Base-by-base conservation (phyloP, 2,113 vertebrate genomes). In the Galeopterus variegatus region DNA sequence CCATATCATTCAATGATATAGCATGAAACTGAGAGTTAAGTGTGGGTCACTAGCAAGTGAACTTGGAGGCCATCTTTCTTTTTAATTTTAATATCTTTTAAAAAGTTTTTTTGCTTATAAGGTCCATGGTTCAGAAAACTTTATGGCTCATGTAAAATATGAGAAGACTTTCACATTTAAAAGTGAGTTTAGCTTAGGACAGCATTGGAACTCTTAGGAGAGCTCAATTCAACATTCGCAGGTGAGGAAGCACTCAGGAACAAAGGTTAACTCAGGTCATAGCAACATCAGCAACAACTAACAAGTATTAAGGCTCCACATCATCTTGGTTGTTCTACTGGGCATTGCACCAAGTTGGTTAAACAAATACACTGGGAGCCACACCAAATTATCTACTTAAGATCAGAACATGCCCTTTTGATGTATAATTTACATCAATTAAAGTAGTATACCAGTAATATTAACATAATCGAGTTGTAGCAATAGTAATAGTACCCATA, bases 281-380 rank as follows among this genome's bases (percentile, higher is more conserved):
- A 70, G 64, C n/a, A 73, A 18, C 60, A 64, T 41, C 17, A 52
- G 60, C 17, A 75, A 87, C 14, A 24, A 28, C 12, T 69, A 93
- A 60, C 33, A 91, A 45, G 91, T 82, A 58, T 41, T 70, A 82
- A 91, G 36, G 6, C n/a, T 96, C 50, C 24, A 69, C 41, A 79
- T 41, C 24, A 65, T 69, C 41, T 52, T 95, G 64, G 17, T 86
- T 93, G 72, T 90, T 95, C 96, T 67, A 85, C 58, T 97, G 94
- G 97, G 98, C 97, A 96, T 31, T 41, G 58, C 8, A 89, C 97
- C 96, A 97, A 97, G 75, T 96, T 98, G 97, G 96, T 97, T 97
- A 98, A 96, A 87, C 89, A 98, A 98, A 97, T 23, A 91, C 58
- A 89, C 41, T 54, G 36, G 33, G 9, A 93, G 8, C 54, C 96